Evolutionary conservation across 2,113 vertebrate species (phyloP), one percentile per base, ranked within the genome.

Genomic region (Balaeniceps rex): DNA sequence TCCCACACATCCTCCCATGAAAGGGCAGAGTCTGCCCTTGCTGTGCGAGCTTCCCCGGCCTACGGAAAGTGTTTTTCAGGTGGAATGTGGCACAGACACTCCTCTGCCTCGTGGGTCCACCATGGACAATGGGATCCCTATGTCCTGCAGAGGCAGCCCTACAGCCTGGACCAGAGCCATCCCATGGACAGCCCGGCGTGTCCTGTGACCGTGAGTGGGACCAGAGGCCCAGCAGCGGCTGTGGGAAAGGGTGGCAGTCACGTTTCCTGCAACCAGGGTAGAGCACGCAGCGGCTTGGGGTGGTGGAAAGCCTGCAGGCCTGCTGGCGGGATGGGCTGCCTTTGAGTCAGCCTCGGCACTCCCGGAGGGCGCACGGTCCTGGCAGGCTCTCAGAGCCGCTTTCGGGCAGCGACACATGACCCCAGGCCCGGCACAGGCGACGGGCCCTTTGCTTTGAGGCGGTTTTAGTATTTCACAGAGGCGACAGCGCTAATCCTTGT

Each of bases 101-200:
- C 13, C 42, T 69, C 51, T 36, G 68, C 61, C n/a, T 65, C 3
- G 1, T 38, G 60, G 31, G 24, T 54, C 55, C 15, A 1, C 42
- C 1, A 11, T 14, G 72, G 64, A 22, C 11, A 18, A 4, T 6
- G 31, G 47, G 60, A 18, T 33, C 29, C 25, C 1, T 0, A 23
- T 29, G 70, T 25, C 24, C 66, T 15, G 38, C 61, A 69, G 46
- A 34, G 52, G 33, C 3, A 0, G 64, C 29, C 47, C 78, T 24
- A 17, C 54, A 12, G 51, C 29, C 40, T 4, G 22, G 29, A n/a
- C 60, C 38, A 7, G 33, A 68, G 54, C n/a, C 9, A 5, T 29
- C 54, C 36, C 1, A 0, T 8, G 25, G 57, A 5, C 49, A 51
- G 42, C 28, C 38, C 0, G 2, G 21, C 2, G 3, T 6, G 57